These are phyloP conservation scores for Perizoma flavofasciatum DNA, from an alignment of 2,888 invertebrate genomes.

Conservation along the genomic window DNA sequence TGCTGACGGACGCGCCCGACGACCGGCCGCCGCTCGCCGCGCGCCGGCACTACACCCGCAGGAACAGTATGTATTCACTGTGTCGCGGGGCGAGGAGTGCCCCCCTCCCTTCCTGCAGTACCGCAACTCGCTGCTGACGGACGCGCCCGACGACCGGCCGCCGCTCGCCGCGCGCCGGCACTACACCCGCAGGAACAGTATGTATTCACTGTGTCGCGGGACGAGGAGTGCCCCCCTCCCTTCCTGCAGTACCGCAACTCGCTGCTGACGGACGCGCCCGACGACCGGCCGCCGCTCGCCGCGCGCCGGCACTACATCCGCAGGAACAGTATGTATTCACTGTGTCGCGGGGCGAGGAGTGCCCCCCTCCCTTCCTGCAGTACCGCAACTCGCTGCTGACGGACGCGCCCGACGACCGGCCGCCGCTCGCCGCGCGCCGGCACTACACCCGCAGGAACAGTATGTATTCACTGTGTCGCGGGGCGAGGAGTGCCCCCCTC, in stretches of 20 bases:
- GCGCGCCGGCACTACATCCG: slow-evolving; percentile 84
- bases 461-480: slow-evolving; percentile 24
- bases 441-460: slow-evolving; percentile 83
- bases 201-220: slow-evolving; percentile 20
- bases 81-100: slow-evolving; percentile 96
- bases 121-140: slow-evolving; percentile 94
- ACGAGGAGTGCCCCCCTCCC: no score
- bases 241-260: slow-evolving; percentile 95
- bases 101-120: slow-evolving; percentile 95
- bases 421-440: slow-evolving; percentile 86
- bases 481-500: no score
- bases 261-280: slow-evolving; percentile 92
- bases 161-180: slow-evolving; percentile 85
- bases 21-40: slow-evolving; percentile 87
- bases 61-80: slow-evolving; percentile 68
- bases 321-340: slow-evolving; percentile 58
- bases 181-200: slow-evolving; percentile 80
- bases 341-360: no score
- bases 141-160: slow-evolving; percentile 88
- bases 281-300: slow-evolving; percentile 87
- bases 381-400: slow-evolving; percentile 96
- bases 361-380: no score
- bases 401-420: slow-evolving; percentile 88
- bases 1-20: slow-evolving; percentile 92
- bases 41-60: slow-evolving; percentile 74